Evolutionary conservation across 2,113 vertebrate species (phyloP).

Genomic region (Origma solitaria): DNA sequence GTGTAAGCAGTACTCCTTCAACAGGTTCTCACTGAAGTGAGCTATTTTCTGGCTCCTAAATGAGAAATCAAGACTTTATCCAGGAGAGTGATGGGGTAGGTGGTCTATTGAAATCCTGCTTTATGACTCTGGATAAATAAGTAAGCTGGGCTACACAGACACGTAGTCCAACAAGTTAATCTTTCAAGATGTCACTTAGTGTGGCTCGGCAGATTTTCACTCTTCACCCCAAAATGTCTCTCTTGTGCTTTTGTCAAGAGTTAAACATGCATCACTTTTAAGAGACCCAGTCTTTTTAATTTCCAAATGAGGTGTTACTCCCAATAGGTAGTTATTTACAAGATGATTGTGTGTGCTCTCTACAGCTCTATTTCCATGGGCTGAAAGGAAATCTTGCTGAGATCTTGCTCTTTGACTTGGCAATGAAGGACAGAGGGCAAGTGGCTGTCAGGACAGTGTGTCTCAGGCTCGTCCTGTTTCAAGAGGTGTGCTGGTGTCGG

Average conservation of each 20-base stretch:
- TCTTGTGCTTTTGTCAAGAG: not conserved
- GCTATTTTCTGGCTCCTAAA: not conserved
- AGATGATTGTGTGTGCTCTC: fast-evolving
- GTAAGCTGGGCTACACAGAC: not conserved
- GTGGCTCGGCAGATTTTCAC: not conserved
- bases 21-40: not conserved
- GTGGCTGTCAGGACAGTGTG: fast-evolving
- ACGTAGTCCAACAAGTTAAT: not conserved
- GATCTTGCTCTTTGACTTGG: not conserved
- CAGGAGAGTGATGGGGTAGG: not conserved
- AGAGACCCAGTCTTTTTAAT: not conserved
- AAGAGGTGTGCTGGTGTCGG: not conserved
- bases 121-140: not conserved
- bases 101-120: not conserved
- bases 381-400: not conserved
- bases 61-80: not conserved
- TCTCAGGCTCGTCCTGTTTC: not conserved
- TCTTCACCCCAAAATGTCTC: not conserved
- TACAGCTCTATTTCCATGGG: not conserved
- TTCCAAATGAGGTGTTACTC: not conserved
- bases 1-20: not conserved
- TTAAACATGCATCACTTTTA: not conserved
- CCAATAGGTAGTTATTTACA: not conserved
- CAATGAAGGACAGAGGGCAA: not conserved
- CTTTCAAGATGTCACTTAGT: not conserved